phyloP scores from a whole-genome alignment of 2,888 invertebrate genomes.

The Spicauda simplicius region DNA sequence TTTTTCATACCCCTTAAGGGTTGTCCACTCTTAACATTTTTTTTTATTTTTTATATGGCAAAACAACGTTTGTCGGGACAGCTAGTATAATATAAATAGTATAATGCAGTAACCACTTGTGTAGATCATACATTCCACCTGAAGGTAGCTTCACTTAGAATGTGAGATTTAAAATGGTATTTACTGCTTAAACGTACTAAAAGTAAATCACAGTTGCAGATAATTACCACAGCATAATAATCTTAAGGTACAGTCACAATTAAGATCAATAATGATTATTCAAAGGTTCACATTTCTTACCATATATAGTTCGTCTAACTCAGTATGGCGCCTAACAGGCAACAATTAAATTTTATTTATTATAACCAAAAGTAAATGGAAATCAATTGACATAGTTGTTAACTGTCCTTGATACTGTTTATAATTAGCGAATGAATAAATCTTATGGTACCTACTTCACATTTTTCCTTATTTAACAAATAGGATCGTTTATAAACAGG shows the following conservation, averaged over 20 bases:
- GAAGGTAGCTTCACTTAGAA: too few relatives aligned
- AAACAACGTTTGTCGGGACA: too few relatives aligned
- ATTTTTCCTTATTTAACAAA: not conserved
- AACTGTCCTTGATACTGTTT: not conserved
- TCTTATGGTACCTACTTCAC: not conserved
- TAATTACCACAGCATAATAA: too few relatives aligned
- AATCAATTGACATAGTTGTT: not conserved
- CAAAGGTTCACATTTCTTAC: slow-evolving; percentile 10
- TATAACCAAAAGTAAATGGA: slow-evolving; percentile 13
- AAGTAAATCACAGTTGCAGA: too few relatives aligned
- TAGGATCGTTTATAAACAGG: not conserved
- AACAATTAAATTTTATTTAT: slow-evolving; percentile 24
- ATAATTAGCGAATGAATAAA: not conserved
- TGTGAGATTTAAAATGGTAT: too few relatives aligned
- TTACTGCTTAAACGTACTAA: too few relatives aligned
- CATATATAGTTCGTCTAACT: slow-evolving; percentile 6
- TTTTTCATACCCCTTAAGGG: too few relatives aligned
- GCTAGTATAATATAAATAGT: too few relatives aligned
- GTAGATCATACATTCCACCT: too few relatives aligned
- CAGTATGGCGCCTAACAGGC: slow-evolving; percentile 16
- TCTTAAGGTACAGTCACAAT: not conserved
- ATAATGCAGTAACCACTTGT: too few relatives aligned
- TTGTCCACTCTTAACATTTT: too few relatives aligned
- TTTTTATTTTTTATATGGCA: too few relatives aligned
- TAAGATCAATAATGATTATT: slow-evolving; percentile 12